These are phyloP conservation scores for Drosophila paulistorum DNA, from an alignment of 1,140 invertebrate genomes.

Conservation along the genomic window DNA sequence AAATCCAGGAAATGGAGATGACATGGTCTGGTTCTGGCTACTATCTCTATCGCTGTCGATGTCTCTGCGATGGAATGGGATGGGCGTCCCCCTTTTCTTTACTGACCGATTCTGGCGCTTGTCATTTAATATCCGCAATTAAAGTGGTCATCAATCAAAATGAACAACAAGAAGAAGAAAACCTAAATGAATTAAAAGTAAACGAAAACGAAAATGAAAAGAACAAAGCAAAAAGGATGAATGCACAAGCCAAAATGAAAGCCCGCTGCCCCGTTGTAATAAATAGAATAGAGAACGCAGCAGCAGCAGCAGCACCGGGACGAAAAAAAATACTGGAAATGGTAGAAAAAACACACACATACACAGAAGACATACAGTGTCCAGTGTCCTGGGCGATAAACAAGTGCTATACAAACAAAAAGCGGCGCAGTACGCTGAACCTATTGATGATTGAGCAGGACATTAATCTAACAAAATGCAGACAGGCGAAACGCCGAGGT, in stretches of 20 bases:
- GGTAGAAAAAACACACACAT: conserved; percentile 18
- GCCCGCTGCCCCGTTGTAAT: conserved; percentile 29
- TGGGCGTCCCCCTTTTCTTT: no score
- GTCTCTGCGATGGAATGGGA: no score
- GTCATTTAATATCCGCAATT: conserved; percentile 82
- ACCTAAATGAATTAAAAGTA: conserved; percentile 81
- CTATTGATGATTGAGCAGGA: conserved; percentile 81
- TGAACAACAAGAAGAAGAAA: conserved; percentile 66
- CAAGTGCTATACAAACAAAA: conserved; percentile 79
- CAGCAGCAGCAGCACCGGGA: not conserved
- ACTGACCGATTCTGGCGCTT: conserved; percentile 51
- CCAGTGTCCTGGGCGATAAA: conserved; percentile 61
- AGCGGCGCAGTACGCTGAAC: conserved; percentile 67
- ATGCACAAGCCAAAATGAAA: conserved; percentile 70
- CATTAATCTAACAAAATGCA: conserved; percentile 80
- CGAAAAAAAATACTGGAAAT: not conserved
- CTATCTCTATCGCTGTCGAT: no score
- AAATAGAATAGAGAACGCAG: conserved; percentile 65
- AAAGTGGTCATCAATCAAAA: conserved; percentile 82
- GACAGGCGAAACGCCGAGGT: conserved; percentile 40
- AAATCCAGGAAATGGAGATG: conserved; percentile 26
- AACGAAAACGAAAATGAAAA: conserved; percentile 78
- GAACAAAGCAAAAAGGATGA: conserved; percentile 80
- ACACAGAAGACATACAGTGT: conserved; percentile 25
- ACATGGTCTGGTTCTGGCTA: conserved; percentile 6